A percentile compares a stretch with the other conserved stretches of the same genome.
Conservation (phyloP, 2,797 vertebrate genomes). For the Peromyscus nudipes region DNA sequence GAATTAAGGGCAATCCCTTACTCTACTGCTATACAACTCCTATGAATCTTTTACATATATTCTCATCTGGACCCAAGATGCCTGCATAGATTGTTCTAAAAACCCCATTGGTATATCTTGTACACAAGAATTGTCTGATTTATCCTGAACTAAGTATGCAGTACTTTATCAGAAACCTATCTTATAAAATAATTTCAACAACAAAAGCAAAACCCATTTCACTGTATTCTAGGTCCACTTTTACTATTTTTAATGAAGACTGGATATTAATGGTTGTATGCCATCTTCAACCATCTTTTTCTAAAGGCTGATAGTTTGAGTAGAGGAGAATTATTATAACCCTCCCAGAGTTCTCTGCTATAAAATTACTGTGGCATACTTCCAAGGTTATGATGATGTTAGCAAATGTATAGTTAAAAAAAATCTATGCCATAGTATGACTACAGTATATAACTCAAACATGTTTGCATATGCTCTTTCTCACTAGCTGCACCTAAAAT, state of each 20-base stretch:
- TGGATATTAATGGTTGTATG: background rate
- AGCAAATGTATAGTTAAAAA: conserved; percentile 9
- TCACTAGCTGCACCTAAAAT: conserved; percentile 94
- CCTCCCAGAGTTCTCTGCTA: background rate
- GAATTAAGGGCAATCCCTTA: background rate
- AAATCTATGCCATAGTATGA: background rate
- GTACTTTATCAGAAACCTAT: conserved; percentile 24
- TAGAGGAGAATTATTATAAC: background rate
- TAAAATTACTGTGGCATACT: background rate
- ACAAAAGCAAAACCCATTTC: conserved; percentile 1
- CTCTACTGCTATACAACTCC: background rate
- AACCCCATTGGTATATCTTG: background rate
- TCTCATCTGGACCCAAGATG: conserved; percentile 27
- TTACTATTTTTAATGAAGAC: conserved; percentile 51
- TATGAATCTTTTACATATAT: background rate
- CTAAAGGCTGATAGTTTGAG: conserved; percentile 16
- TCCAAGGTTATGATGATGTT: background rate
- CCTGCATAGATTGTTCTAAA: background rate
- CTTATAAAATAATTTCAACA: background rate
- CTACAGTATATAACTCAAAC: conserved; percentile 21
- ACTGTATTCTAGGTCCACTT: background rate
- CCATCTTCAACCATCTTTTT: background rate
- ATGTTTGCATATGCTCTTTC: conserved; percentile 66
- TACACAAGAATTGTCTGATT: background rate
- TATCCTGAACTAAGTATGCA: conserved; percentile 48